Evolutionary conservation across 2,113 vertebrate genomes (phyloP), one percentile per base, ranked within the genome.

Genomic region (Heloderma charlesbogerti): DNA sequence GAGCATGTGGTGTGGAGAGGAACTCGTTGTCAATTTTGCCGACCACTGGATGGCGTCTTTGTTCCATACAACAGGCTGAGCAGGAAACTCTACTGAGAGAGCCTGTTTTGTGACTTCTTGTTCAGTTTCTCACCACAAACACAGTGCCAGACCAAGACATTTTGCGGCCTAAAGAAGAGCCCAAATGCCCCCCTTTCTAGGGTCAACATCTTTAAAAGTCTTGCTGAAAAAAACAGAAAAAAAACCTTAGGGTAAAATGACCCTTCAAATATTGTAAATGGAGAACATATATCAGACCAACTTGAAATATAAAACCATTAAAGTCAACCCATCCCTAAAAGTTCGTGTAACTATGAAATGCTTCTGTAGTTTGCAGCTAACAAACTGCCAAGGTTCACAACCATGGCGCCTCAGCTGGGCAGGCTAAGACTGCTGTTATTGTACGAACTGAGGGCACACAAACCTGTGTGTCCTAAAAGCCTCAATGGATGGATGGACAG

Each of bases 11-110:
- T 48, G 69, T 71, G 13, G 29, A 9, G 20, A 37, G 22, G 45
- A 84, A 74, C 34, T 57, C 75, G 88, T 90, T 40, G 77, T 94
- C 94, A 92, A 1, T 95, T 60, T 91, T 18, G 89, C 69, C 1
- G 0, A 92, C 97, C 97, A 97, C 96, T 96, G 96, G 96, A 96
- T 97, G 96, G 96, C 97, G 95, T 95, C 94, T 97, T 94, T 87
- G 95, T 96, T 95, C 94, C 92, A 94, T 3, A 7, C n/a, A 92
- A 87, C n/a, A 92, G 54, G 63, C 13, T 89, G 51, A 67, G 27
- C 45, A 91, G 66, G 48, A 77, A 69, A 92, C 94, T 88, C 69
- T 16, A 16, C 84, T 66, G 40, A 22, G 16, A 2, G 74, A 87
- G 75, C 78, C 80, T 8, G 31, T 8, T 51, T 69, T 71, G 85